A percentile compares a stretch with the other conserved stretches of the same genome.
Conservation (phyloP, 2,113 vertebrate genomes). For the Vireo altiloquus region DNA sequence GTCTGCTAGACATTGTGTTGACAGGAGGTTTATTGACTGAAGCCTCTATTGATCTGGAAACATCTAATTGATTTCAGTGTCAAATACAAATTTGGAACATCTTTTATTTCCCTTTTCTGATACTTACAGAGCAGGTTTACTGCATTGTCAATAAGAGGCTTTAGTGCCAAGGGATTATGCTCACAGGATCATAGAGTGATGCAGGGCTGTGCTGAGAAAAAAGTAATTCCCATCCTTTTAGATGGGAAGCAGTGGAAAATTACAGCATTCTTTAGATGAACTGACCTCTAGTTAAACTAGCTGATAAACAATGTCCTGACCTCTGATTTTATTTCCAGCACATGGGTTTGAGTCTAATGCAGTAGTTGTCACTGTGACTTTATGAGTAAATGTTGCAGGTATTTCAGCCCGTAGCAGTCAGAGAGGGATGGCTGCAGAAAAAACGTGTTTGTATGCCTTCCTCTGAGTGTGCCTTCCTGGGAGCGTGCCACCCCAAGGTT, state of each 20-base stretch:
- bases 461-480: neutral
- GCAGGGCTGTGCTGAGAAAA: constrained; percentile 11
- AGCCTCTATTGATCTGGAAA: constrained; percentile 4
- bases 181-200: constrained; percentile 33
- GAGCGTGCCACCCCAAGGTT: neutral
- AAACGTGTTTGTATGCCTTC: neutral
- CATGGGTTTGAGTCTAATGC: neutral
- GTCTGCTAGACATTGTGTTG: neutral
- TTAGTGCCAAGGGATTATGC: constrained; percentile 52
- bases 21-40: neutral
- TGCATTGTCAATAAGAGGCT: constrained; percentile 56
- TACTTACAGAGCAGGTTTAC: constrained; percentile 22
- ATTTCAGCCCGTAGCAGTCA: neutral
- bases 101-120: constrained; percentile 44
- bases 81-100: constrained; percentile 16
- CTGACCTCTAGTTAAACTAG: constrained; percentile 32
- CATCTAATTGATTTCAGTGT: neutral
- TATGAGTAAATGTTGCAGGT: neutral
- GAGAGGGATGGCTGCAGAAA: neutral
- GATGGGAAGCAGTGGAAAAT: constrained; percentile 61
- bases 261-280: constrained; percentile 35
- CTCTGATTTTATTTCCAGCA: neutral
- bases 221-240: constrained; percentile 27
- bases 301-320: neutral
- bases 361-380: neutral